Conservation (phyloP, 2,888 invertebrate genomes). For the Tyria jacobaeae region DNA sequence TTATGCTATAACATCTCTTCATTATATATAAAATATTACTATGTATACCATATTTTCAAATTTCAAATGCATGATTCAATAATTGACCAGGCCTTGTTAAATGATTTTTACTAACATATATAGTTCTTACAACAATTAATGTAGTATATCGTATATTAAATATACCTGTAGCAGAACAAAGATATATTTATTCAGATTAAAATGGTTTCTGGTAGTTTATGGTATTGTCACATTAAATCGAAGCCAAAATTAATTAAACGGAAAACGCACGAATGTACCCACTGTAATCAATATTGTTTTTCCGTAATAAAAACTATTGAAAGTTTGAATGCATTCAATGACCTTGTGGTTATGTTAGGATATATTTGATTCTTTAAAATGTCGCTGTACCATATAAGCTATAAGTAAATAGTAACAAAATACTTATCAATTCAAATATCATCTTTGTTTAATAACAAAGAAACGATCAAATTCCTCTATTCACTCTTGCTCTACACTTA, state of each 20-base stretch:
- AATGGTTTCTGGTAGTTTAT: background rate
- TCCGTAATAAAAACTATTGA: constrained; percentile 53
- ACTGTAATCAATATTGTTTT: constrained; percentile 51
- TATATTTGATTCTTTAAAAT: too few species aligned
- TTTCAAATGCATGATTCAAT: too few species aligned
- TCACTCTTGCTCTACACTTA: background rate
- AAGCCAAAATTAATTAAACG: constrained; percentile 23
- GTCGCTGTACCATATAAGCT: background rate
- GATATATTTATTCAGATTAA: background rate
- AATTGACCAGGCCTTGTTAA: too few species aligned
- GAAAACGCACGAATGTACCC: constrained; percentile 24
- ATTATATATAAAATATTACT: too few species aligned
- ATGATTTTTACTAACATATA: too few species aligned
- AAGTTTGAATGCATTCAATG: constrained; percentile 36
- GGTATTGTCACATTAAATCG: background rate
- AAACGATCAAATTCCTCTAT: background rate
- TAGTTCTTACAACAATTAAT: too few species aligned
- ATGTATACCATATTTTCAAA: too few species aligned
- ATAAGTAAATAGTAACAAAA: background rate
- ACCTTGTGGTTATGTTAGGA: constrained; percentile 51
- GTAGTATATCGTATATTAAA: too few species aligned
- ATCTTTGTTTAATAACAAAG: constrained; percentile 11
- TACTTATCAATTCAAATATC: background rate
- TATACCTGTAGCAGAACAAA: background rate
- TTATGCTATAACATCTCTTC: too few species aligned